Conservation (phyloP, 2,888 invertebrate species). For the Didymodactylos carnosus region DNA sequence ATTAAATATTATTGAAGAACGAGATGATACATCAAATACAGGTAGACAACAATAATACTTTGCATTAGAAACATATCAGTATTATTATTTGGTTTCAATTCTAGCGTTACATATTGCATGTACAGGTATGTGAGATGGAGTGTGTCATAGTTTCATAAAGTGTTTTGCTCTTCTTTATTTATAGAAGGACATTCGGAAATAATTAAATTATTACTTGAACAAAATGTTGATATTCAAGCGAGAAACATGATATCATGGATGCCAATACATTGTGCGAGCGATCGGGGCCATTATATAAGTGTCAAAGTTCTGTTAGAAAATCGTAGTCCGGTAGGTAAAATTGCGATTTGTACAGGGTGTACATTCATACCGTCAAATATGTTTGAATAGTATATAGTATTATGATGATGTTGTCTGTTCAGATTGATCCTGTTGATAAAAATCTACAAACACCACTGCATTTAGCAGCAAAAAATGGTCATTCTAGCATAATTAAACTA, state of each 20-base stretch:
- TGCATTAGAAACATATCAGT: no score
- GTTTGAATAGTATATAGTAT: no score
- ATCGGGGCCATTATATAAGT: conserved; percentile 58
- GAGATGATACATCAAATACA: not conserved
- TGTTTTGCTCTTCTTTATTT: no score
- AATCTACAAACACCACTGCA: conserved; percentile 36
- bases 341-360: no score
- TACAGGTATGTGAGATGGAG: no score
- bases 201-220: not conserved
- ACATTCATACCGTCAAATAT: no score
- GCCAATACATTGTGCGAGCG: conserved; percentile 12
- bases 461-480: conserved; percentile 32
- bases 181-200: not conserved
- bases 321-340: not conserved
- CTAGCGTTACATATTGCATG: not conserved
- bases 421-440: conserved; percentile 35
- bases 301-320: conserved; percentile 26
- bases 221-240: not conserved
- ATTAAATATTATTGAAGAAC: not conserved
- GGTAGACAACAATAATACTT: no score
- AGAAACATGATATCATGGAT: conserved; percentile 1
- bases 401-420: conserved; percentile 32
- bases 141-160: no score
- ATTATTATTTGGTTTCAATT: not conserved
- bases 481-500: conserved; percentile 29